Evolutionary conservation across 2,113 vertebrate genomes (phyloP), one percentile per base, ranked within the genome.

Genomic region (Sturnus vulgaris): DNA sequence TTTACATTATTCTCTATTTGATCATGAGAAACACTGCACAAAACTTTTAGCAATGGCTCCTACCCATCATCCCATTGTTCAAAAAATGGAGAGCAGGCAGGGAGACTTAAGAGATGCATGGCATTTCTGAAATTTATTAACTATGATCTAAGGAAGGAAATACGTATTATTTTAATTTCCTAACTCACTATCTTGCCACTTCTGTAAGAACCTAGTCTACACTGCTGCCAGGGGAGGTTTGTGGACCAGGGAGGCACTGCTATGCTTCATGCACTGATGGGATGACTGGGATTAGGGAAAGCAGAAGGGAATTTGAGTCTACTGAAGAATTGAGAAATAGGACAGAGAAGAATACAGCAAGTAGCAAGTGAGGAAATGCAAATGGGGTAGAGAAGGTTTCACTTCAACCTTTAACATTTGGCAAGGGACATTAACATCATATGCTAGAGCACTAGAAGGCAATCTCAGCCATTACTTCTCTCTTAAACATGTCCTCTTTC

Each of bases 1-100:
- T 72, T 63, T 81, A 46, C 60, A 60, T 88, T 91, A 96, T 97
- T 97, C 90, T 55, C 15, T 71, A 64, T 87, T 96, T 93, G 78
- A 97, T 97, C 68, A 87, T 86, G 40, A 92, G 77, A 82, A 97
- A 94, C 56, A 93, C 64, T 49, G 60, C 22, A 28, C 68, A 75
- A 64, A 92, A 88, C 57, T 86, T 92, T 81, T 53, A 65, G 23
- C 50, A 82, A 42, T 68, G 69, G 10, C 23, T 84, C 57, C 52
- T 80, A 56, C 15, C 44, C 42, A 15, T 22, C 15, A 87, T 13
- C 19, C 11, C 11, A n/a, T 7, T 13, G 4, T 77, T 91, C 49
- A 85, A 78, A 95, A 82, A 53, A 60, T 1, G 3, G 28, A 61
- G 25, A 12, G 10, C 16, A 88, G 14, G 12, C 9, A 59, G n/a